Base-by-base conservation (phyloP, 2,113 vertebrate species). In the Gambusia affinis region DNA sequence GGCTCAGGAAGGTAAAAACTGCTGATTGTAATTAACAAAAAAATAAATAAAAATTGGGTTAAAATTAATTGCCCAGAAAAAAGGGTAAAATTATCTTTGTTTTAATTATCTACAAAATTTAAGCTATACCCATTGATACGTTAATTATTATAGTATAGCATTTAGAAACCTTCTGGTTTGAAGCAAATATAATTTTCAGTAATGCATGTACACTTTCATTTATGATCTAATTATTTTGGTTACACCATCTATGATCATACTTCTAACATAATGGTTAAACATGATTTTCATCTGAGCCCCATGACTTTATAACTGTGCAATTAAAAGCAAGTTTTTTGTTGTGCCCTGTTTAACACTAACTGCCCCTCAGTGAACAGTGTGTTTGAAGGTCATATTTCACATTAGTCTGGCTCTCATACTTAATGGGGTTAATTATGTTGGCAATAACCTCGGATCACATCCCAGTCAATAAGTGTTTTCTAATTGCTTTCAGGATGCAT, bases 351-450 rank as follows among this genome's bases (percentile, higher is more conserved):
- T 76, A 75, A 66, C 64, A 73, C 39, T 6, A 4, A 76, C 69
- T 27, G 4, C 64, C 57, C 51, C 73, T 85, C 81, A 87, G 82
- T 37, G 47, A 80, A 74, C 47, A 60, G 57, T 71, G 51, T 75
- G 70, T 86, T 81, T 83, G 75, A 88, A 88, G 88, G 86, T 91
- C 88, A 87, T 69, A 81, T 78, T 86, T 87, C 85, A 85, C 86
- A 91, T 81, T 33, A 86, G 63, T n/a, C 12, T 60, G 62, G 61
- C 64, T 72, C 79, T 81, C 76, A 70, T 85, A 66, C 82, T 87
- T 91, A 87, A 90, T 91, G 80, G 75, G 80, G 88, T 86, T 92
- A 91, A 92, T 92, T 90, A 89, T 71, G 71, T 80, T 65, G 80
- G 78, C 89, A 90, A 92, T 88, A 84, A 82, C 80, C 84, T 65